phyloP scores from a whole-genome alignment of 2,113 vertebrate genomes.

The Turdus rufiventris region DNA sequence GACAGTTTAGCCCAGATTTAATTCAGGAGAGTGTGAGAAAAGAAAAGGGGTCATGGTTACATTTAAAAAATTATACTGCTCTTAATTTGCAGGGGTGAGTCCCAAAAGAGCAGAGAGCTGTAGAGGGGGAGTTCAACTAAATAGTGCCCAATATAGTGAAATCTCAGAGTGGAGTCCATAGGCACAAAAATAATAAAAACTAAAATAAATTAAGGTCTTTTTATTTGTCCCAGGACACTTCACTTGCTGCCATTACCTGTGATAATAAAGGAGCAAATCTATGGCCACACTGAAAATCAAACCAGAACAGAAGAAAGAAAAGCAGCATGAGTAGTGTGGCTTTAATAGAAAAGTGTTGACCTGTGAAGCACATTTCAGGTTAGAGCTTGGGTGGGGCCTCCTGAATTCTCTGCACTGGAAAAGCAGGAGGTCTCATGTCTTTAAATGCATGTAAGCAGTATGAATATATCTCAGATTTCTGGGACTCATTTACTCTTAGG shows the following conservation, averaged over 20 bases:
- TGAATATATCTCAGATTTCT: neutral
- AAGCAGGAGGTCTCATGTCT: neutral
- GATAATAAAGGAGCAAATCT: neutral
- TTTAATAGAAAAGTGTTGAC: neutral
- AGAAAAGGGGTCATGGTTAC: neutral
- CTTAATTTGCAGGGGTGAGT: neutral
- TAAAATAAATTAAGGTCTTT: neutral
- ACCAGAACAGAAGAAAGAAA: neutral
- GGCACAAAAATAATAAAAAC: neutral
- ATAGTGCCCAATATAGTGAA: neutral
- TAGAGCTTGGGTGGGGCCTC: neutral
- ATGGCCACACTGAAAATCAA: neutral
- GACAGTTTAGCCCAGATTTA: neutral
- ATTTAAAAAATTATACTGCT: neutral
- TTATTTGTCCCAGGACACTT: accelerated
- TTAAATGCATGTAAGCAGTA: neutral
- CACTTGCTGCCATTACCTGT: neutral
- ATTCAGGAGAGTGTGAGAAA: neutral
- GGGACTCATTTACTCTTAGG: neutral
- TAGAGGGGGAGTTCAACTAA: accelerated
- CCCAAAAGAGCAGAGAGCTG: neutral
- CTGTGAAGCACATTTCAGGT: neutral
- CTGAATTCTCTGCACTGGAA: neutral
- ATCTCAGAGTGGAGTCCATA: neutral
- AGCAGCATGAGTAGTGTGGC: neutral